A percentile compares a stretch with the other conserved stretches of the same genome.
Evolutionary conservation across 2,797 vertebrate species (phyloP).

Genomic region (Xenentodon cancila): DNA sequence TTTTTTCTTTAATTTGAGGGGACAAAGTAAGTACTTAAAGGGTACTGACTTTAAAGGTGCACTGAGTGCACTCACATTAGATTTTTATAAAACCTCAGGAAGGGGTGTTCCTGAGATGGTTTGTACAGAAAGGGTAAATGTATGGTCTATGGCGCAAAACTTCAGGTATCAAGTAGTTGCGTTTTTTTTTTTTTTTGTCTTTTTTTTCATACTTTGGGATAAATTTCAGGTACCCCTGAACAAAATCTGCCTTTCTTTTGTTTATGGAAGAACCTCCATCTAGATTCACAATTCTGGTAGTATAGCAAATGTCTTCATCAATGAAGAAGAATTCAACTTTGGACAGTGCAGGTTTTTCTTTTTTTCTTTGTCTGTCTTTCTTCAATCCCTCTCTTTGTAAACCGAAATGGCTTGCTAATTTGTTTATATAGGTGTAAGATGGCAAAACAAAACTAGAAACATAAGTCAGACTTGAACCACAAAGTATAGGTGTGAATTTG

Average conservation of each 20-base stretch:
- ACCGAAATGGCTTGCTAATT: too few species aligned
- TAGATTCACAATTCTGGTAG: too few species aligned
- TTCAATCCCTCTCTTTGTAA: too few species aligned
- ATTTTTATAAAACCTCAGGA: slow-evolving; percentile 61
- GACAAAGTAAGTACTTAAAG: too few species aligned
- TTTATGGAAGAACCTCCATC: too few species aligned
- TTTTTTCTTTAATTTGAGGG: not conserved
- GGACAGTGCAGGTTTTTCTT: too few species aligned
- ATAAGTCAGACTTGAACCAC: not conserved
- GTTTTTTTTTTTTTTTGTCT: not conserved
- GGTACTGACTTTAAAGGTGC: not conserved
- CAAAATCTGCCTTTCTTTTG: too few species aligned
- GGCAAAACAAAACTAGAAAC: too few species aligned
- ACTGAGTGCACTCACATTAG: slow-evolving; percentile 23
- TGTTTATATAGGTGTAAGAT: too few species aligned
- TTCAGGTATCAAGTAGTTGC: not conserved
- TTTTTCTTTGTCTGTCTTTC: too few species aligned
- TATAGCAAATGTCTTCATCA: too few species aligned
- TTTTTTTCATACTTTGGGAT: slow-evolving; percentile 12
- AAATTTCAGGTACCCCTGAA: slow-evolving; percentile 10
- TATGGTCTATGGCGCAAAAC: not conserved
- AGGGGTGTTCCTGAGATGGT: slow-evolving; percentile 1
- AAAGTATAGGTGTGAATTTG: not conserved
- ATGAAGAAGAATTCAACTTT: too few species aligned
- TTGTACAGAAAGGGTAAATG: slow-evolving; percentile 2